phyloP scores from a whole-genome alignment of 2,888 invertebrate genomes.

The Acanthosepion pharaonis region DNA sequence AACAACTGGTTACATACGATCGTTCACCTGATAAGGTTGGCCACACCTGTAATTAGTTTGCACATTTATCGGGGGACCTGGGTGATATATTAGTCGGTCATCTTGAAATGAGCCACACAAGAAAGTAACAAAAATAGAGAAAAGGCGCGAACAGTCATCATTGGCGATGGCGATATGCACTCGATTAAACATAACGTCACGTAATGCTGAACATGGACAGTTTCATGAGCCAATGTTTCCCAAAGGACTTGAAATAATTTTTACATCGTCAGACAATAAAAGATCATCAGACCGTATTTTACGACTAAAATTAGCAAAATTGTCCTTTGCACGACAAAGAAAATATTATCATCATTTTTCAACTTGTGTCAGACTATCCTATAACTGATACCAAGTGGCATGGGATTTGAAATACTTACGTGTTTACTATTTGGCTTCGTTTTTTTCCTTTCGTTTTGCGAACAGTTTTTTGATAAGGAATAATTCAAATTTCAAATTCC shows the following conservation, averaged over 20 bases:
- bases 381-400: no score
- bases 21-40: background rate
- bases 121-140: background rate
- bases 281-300: background rate
- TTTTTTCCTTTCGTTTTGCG: no score
- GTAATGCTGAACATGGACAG: background rate
- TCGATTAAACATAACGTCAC: background rate
- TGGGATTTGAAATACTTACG: no score
- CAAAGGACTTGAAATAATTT: background rate
- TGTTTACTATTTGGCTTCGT: no score
- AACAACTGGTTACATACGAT: background rate
- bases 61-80: background rate
- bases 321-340: background rate
- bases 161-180: background rate
- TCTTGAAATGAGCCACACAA: background rate
- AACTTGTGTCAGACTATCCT: no score
- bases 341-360: background rate
- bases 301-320: background rate
- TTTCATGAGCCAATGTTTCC: background rate
- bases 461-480: no score
- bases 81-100: background rate
- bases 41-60: background rate
- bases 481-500: no score
- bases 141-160: background rate
- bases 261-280: background rate